Base-by-base conservation (phyloP, 2,888 invertebrate genomes). In the Tenodera sinensis region DNA sequence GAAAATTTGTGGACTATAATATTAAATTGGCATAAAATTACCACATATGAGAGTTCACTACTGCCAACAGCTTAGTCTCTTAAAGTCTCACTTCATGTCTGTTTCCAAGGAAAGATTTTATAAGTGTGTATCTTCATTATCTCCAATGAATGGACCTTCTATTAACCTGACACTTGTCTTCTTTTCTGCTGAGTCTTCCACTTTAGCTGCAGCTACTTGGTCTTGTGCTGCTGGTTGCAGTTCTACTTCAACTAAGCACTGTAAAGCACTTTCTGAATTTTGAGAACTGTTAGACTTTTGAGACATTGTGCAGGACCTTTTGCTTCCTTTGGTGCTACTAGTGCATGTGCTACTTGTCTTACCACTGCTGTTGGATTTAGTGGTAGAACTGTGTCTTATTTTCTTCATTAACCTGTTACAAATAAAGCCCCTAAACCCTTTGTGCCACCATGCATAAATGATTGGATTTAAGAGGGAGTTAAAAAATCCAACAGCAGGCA, bases 391-490 rank as follows among this genome's bases (percentile, higher is more conserved):
- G 28, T 81, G 28, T 25, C 27, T 30, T 3, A n/a, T 25, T 71
- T 42, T 82, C 47, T 9, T 91, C 27, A 90, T 90, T 86, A 94
- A 93, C 25, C 91, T 92, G 20, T 14, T 93, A 91, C 92, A 93
- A 2, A 95, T 92, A 27, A 94, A 94, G 88, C 92, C 93, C 91
- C 96, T 93, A 91, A 96, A 96, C 0, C 96, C 96, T 92, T 95
- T 95, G 92, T 96, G 96, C 96, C 96, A 96, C 96, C 96, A 96
- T 0, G 96, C 96, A 91, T 96, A 96, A 91, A 96, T 96, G 34
- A 96, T 92, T 0, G 96, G 96, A 92, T 96, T 96, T 0, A 96
- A 91, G 85, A 96, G 92, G 91, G 95, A 95, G 91, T 96, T 96
- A 0, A 94, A 91, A 91, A 96, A 95, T 1, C 96, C 96, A 85